Evolutionary conservation across 2,888 invertebrate genomes (phyloP).

Genomic region (Macrosiphum euphorbiae): DNA sequence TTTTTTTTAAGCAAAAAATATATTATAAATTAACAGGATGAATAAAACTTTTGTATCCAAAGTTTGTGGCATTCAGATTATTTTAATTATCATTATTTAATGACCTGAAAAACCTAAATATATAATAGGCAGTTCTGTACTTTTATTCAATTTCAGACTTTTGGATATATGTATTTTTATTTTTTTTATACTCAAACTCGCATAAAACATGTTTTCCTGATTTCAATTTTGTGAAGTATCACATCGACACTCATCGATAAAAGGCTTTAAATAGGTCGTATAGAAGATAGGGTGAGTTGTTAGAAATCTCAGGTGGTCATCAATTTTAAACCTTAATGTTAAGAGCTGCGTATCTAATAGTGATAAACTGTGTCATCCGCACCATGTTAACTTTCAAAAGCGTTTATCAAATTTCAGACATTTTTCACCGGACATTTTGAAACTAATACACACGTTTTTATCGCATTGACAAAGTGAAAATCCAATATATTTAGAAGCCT

Average conservation of each 20-base stretch:
- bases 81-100: neutral
- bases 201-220: neutral
- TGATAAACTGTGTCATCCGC: conserved; percentile 31
- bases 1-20: neutral
- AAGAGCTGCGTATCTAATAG: neutral
- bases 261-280: neutral
- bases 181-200: neutral
- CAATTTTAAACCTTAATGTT: neutral
- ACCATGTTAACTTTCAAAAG: neutral
- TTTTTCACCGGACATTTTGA: conserved; percentile 37
- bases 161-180: neutral
- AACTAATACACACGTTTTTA: conserved; percentile 5
- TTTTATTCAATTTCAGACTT: neutral
- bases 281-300: neutral
- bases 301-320: conserved; percentile 19
- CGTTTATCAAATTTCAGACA: conserved; percentile 46
- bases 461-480: neutral
- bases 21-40: neutral
- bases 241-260: neutral
- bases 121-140: neutral
- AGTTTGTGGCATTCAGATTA: neutral
- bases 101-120: neutral
- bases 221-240: neutral
- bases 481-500: conserved; percentile 16
- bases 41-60: neutral